Evolutionary conservation across 2,113 vertebrate genomes (phyloP).

Genomic region (Manacus vitellinus): DNA sequence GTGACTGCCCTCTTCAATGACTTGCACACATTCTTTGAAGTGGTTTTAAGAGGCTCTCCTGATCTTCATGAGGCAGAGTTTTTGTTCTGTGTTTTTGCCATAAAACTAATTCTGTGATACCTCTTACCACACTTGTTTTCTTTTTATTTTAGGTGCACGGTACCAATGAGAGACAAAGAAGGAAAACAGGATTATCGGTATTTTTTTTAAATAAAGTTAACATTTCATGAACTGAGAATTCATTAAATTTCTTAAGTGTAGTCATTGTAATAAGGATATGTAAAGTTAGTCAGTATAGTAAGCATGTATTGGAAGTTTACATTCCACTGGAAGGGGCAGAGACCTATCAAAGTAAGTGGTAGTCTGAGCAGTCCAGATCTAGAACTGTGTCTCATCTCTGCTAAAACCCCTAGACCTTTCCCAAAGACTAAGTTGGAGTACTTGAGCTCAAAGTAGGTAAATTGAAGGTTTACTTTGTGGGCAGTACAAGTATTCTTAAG

Average conservation of each 20-base stretch:
- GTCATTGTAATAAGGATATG: not conserved
- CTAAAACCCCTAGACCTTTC: not conserved
- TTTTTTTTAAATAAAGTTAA: not conserved
- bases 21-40: not conserved
- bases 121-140: not conserved
- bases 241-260: not conserved
- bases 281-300: not conserved
- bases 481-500: not conserved
- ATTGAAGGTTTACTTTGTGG: not conserved
- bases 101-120: not conserved
- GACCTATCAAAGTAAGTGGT: not conserved
- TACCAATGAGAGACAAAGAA: conserved; percentile 97
- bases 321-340: not conserved
- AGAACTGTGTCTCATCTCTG: not conserved
- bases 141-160: conserved; percentile 79
- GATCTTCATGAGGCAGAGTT: not conserved
- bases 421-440: not conserved
- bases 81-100: not conserved
- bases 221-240: not conserved
- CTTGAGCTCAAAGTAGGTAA: not conserved
- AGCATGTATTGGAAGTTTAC: not conserved
- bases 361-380: not conserved
- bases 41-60: not conserved
- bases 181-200: conserved; percentile 97
- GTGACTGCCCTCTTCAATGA: not conserved